A percentile compares a stretch with the other conserved stretches of the same genome.
phyloP scores from a whole-genome alignment of 1,140 invertebrate genomes.

The Aphelenchoides fujianensis region DNA sequence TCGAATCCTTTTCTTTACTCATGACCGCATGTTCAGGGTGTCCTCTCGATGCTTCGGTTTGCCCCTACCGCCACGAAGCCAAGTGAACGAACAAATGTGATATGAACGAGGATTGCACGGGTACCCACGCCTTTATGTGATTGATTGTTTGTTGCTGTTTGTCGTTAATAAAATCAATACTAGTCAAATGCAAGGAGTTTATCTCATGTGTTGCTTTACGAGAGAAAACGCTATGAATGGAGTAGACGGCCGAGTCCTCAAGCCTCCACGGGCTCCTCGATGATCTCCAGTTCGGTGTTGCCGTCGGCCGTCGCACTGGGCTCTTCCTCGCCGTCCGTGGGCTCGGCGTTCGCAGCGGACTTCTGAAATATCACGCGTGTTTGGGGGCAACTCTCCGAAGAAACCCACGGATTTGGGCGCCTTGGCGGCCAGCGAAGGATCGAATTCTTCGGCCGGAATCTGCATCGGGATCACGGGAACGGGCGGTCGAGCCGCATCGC shows the following conservation, averaged over 20 bases:
- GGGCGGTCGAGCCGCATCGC: conserved; percentile 28
- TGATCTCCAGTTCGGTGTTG: conserved; percentile 10
- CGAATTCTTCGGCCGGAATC: conserved; percentile 14
- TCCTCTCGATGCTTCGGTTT: conserved; percentile 7
- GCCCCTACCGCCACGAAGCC: background rate
- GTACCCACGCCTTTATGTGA: too few relatives aligned
- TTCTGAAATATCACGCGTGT: background rate
- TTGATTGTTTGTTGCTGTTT: too few relatives aligned
- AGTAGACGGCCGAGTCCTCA: too few relatives aligned
- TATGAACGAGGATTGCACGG: too few relatives aligned
- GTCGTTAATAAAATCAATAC: too few relatives aligned
- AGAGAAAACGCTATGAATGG: too few relatives aligned
- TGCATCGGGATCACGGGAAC: conserved; percentile 39
- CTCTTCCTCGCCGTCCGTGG: background rate
- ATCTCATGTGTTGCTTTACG: too few relatives aligned
- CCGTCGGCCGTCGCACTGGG: background rate
- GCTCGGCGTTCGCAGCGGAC: background rate
- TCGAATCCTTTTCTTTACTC: too few relatives aligned
- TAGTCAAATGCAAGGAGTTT: too few relatives aligned
- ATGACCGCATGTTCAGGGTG: background rate
- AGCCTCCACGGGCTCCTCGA: conserved; percentile 17
- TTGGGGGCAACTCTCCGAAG: background rate
- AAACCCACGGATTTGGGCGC: background rate
- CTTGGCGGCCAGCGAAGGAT: background rate
- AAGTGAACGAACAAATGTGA: conserved; percentile 13